Evolutionary conservation across 1,140 invertebrate genomes (phyloP).

Genomic region (Drosophila prosaltans): DNA sequence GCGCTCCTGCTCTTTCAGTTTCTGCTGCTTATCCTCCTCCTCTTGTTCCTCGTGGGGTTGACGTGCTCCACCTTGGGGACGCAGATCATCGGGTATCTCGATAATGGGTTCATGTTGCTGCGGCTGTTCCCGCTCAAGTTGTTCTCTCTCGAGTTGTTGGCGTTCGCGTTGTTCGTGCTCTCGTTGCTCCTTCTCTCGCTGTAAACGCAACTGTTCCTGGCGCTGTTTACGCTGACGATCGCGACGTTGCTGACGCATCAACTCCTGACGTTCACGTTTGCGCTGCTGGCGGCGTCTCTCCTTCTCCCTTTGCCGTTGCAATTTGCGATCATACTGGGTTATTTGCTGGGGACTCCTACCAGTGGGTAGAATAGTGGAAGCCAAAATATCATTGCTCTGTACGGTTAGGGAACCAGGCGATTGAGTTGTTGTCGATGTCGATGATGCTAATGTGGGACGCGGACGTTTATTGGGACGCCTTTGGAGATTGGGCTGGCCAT

Average conservation of each 20-base stretch:
- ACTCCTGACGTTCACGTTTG: conserved; percentile 53
- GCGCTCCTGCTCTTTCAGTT: conserved; percentile 40
- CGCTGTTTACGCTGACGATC: conserved; percentile 43
- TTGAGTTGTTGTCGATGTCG: conserved; percentile 30
- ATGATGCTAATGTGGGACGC: conserved; percentile 29
- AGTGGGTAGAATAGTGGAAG: neutral
- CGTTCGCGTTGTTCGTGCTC: conserved; percentile 22
- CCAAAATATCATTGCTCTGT: conserved; percentile 54
- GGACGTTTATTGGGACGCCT: conserved; percentile 31
- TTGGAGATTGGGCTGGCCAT: conserved; percentile 24
- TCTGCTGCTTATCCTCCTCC: conserved; percentile 20
- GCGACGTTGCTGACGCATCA: conserved; percentile 50
- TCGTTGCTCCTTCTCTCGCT: conserved; percentile 28
- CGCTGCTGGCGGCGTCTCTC: conserved; percentile 61
- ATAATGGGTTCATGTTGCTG: conserved; percentile 33
- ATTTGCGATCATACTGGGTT: conserved; percentile 66
- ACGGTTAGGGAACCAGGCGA: neutral
- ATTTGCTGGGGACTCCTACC: conserved; percentile 40
- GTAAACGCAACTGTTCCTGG: conserved; percentile 41
- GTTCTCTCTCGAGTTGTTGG: conserved; percentile 5
- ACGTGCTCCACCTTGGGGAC: neutral
- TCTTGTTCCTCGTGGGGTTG: conserved; percentile 30
- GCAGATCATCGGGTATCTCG: neutral
- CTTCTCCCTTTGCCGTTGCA: conserved; percentile 69
- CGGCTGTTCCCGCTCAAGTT: conserved; percentile 3